Conservation (phyloP, 1,140 invertebrate genomes). For the Cydia splendana region DNA sequence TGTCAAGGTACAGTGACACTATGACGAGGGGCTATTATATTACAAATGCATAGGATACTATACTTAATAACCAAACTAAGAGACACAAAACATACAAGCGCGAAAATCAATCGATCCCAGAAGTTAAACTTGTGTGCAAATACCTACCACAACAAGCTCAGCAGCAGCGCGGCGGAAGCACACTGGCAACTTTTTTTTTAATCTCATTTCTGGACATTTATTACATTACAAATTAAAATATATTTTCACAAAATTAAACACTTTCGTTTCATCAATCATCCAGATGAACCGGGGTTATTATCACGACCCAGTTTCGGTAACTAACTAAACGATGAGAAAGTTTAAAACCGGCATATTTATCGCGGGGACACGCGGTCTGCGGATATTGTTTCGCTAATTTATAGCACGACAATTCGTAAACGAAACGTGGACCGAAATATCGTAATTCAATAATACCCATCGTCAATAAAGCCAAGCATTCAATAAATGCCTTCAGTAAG, state of each 20-base stretch:
- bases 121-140: no score
- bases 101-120: no score
- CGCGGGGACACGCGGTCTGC: constrained; percentile 16
- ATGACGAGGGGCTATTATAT: no score
- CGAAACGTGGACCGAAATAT: constrained; percentile 17
- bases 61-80: no score
- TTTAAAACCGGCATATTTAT: neutral
- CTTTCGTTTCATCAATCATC: constrained; percentile 25
- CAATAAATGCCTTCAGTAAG: constrained; percentile 45
- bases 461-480: constrained; percentile 44
- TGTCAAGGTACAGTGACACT: no score
- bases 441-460: constrained; percentile 36
- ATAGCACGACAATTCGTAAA: constrained; percentile 25
- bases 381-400: constrained; percentile 25
- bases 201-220: neutral
- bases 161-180: no score
- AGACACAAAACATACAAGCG: no score
- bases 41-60: no score
- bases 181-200: no score
- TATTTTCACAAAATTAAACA: constrained; percentile 12
- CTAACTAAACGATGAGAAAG: constrained; percentile 20
- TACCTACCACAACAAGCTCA: no score
- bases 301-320: constrained; percentile 6
- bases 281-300: constrained; percentile 13
- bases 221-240: neutral